These are phyloP conservation scores for Lathamus discolor DNA, from an alignment of 2,113 vertebrate genomes.

Conservation along the genomic window DNA sequence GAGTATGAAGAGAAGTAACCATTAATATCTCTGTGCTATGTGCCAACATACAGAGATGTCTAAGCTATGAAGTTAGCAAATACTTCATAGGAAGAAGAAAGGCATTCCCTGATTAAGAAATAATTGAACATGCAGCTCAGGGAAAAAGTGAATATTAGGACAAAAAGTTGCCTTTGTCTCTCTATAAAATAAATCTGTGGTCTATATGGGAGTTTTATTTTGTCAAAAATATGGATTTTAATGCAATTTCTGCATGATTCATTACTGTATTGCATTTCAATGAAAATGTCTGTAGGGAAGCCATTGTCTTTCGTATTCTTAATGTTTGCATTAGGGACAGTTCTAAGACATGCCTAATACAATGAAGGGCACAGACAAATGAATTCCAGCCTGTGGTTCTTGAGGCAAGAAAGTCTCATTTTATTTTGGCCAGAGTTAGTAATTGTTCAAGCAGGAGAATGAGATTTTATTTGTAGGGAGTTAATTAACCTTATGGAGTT, in stretches of 20 bases:
- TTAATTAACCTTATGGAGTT: not conserved
- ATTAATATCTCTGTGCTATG: not conserved
- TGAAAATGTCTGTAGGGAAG: not conserved
- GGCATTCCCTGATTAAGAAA: not conserved
- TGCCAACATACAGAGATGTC: not conserved
- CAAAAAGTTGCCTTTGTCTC: not conserved
- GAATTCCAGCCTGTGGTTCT: not conserved
- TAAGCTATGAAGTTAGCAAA: not conserved
- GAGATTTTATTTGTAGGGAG: not conserved
- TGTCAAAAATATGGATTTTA: not conserved
- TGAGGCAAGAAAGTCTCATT: not conserved
- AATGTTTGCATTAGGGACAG: not conserved
- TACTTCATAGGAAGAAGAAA: not conserved
- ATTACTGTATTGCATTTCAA: not conserved
- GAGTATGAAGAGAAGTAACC: not conserved
- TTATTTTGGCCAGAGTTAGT: not conserved
- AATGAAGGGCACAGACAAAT: not conserved
- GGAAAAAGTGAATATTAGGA: not conserved
- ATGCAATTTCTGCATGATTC: not conserved
- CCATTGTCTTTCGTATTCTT: not conserved
- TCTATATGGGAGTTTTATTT: not conserved
- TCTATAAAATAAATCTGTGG: not conserved
- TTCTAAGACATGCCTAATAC: not conserved
- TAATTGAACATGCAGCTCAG: not conserved
- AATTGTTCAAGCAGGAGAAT: not conserved